phyloP scores from a whole-genome alignment of 2,797 vertebrate species.

The Pantherophis vulpinus region DNA sequence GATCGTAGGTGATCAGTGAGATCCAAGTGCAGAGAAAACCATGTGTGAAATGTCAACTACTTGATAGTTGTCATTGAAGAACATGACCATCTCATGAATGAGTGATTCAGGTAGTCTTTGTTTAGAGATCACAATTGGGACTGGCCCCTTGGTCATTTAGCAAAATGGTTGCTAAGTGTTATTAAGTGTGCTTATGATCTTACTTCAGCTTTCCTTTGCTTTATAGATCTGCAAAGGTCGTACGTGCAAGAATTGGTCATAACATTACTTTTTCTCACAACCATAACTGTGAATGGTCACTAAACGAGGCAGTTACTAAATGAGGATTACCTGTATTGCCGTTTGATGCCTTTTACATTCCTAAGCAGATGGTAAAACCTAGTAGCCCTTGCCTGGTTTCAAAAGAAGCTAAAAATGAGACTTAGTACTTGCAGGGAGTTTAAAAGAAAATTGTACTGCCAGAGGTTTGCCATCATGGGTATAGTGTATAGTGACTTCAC shows the following conservation, averaged over 20 bases:
- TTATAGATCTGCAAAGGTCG: background rate
- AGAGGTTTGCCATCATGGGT: too few species aligned
- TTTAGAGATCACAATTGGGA: background rate
- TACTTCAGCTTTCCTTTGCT: background rate
- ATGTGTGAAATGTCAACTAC: background rate
- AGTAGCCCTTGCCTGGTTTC: background rate
- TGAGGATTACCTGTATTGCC: background rate
- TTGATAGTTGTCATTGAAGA: background rate
- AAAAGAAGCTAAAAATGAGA: background rate
- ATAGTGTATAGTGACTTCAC: background rate
- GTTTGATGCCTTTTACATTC: background rate
- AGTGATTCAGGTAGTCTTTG: background rate
- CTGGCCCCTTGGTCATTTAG: background rate
- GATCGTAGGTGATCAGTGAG: background rate
- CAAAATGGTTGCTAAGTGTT: background rate
- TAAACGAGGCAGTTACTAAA: background rate
- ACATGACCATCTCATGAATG: background rate
- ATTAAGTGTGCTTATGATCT: background rate
- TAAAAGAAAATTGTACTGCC: background rate
- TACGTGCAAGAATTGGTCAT: background rate
- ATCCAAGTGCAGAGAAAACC: background rate
- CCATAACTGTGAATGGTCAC: background rate
- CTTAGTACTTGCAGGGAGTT: background rate
- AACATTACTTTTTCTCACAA: background rate
- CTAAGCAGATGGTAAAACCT: background rate